Evolutionary conservation across 30 jellyfish, hydroid and myxozoan species (phyloP).

Genomic region (Mastigias papua): DNA sequence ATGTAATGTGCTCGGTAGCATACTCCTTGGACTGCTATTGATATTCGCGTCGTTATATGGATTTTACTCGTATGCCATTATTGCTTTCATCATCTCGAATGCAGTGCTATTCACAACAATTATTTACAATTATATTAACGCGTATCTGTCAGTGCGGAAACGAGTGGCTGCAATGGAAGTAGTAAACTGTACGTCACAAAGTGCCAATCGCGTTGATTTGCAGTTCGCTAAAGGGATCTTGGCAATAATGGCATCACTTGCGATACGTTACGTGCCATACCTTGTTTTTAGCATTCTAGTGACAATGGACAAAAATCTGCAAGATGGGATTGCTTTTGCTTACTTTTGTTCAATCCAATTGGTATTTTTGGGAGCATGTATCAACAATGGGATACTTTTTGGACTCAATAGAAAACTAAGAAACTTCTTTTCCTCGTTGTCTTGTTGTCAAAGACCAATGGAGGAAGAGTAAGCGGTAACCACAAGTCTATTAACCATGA

Average conservation of each 20-base stretch:
- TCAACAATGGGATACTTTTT: conserved; percentile 3
- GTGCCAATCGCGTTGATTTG: neutral
- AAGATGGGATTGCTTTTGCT: neutral
- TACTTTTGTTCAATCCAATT: conserved; percentile 13
- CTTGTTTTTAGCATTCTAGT: neutral
- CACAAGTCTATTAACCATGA: too few relatives aligned
- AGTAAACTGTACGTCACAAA: neutral
- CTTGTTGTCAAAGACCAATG: neutral
- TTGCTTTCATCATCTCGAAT: neutral
- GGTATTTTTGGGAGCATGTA: conserved; percentile 16
- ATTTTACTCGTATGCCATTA: conserved; percentile 3
- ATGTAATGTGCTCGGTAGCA: neutral
- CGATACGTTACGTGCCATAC: neutral
- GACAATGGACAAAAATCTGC: neutral
- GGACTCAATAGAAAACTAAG: conserved; percentile 29
- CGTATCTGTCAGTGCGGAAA: conserved; percentile 9
- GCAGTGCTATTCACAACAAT: neutral
- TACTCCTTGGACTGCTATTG: neutral
- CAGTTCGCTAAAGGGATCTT: conserved; percentile 13
- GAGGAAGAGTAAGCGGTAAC: too few relatives aligned
- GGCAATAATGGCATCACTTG: neutral
- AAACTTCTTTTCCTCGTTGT: neutral
- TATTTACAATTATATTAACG: neutral
- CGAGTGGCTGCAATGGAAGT: conserved; percentile 1
- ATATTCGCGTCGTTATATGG: conserved; percentile 6